Evolutionary conservation across 53 echinoderm and acorn worm genomes (phyloP).

Genomic region (Pentamera pediparva): DNA sequence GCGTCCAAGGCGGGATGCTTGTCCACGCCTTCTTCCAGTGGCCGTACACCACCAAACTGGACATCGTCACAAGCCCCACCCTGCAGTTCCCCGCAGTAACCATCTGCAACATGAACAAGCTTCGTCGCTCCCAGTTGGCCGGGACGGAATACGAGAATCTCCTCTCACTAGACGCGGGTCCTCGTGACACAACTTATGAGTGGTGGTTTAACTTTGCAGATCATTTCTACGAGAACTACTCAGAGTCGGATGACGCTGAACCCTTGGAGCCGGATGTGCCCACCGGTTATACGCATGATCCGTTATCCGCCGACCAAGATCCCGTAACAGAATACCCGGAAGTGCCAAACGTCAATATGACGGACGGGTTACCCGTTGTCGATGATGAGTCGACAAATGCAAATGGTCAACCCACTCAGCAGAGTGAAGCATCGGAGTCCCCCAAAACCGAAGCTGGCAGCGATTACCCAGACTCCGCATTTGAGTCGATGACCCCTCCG

Average conservation of each 20-base stretch:
- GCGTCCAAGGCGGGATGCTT: slow-evolving; percentile 52
- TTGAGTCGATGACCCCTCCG: neutral
- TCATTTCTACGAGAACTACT: slow-evolving; percentile 21
- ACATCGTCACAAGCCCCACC: slow-evolving; percentile 50
- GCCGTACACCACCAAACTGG: slow-evolving; percentile 63
- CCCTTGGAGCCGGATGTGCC: neutral
- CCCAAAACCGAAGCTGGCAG: neutral
- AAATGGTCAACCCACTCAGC: too few species aligned
- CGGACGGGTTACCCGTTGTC: neutral
- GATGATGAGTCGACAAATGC: too few species aligned
- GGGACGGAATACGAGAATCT: slow-evolving; percentile 56
- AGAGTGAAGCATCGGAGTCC: too few species aligned
- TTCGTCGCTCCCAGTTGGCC: slow-evolving; percentile 50
- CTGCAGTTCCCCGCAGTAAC: slow-evolving; percentile 79
- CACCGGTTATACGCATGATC: too few species aligned
- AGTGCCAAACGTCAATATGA: neutral
- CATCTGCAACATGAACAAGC: slow-evolving; percentile 80
- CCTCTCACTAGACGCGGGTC: slow-evolving; percentile 56
- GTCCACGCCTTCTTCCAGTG: slow-evolving; percentile 28
- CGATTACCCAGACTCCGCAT: neutral
- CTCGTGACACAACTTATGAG: slow-evolving; percentile 30
- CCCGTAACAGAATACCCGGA: neutral
- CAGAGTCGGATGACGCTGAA: neutral
- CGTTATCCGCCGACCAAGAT: neutral
- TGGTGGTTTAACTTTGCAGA: slow-evolving; percentile 59